Evolutionary conservation across 2,113 vertebrate genomes (phyloP).

Genomic region (human (Homo sapiens)): DNA sequence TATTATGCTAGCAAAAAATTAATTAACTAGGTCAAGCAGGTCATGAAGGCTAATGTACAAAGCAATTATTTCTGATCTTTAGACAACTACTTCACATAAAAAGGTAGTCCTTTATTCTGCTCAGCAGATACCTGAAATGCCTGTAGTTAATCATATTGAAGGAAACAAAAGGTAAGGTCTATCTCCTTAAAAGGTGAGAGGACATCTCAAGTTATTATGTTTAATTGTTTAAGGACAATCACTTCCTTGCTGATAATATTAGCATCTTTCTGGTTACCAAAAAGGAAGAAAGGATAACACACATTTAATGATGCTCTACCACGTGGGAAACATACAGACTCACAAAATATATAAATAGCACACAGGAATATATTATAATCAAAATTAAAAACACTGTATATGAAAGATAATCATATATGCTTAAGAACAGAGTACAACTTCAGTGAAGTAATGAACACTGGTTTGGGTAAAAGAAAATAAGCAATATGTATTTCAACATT

Average conservation of each 20-base stretch:
- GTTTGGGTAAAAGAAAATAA: not conserved
- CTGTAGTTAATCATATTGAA: slow-evolving; percentile 84
- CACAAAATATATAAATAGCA: not conserved
- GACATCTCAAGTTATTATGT: slow-evolving; percentile 69
- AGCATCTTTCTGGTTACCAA: slow-evolving; percentile 59
- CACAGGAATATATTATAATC: not conserved
- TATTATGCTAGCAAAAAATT: slow-evolving; percentile 90
- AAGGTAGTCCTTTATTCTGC: slow-evolving; percentile 85
- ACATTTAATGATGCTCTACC: slow-evolving; percentile 51
- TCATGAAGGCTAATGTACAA: slow-evolving; percentile 87
- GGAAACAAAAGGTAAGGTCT: slow-evolving; percentile 72
- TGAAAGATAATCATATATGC: not conserved
- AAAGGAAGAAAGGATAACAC: slow-evolving; percentile 53
- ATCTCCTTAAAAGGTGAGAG: slow-evolving; percentile 79
- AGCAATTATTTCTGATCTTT: slow-evolving; percentile 89
- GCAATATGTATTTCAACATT: not conserved
- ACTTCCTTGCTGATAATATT: slow-evolving; percentile 62
- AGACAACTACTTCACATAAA: slow-evolving; percentile 86
- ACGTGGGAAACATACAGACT: not conserved
- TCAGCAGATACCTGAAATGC: slow-evolving; percentile 83
- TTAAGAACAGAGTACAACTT: not conserved
- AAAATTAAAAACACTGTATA: not conserved
- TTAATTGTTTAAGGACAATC: slow-evolving; percentile 73
- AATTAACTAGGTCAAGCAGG: slow-evolving; percentile 88
- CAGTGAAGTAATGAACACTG: not conserved